Conservation (phyloP, 2,888 invertebrate genomes). For the Tiphia femorata region DNA sequence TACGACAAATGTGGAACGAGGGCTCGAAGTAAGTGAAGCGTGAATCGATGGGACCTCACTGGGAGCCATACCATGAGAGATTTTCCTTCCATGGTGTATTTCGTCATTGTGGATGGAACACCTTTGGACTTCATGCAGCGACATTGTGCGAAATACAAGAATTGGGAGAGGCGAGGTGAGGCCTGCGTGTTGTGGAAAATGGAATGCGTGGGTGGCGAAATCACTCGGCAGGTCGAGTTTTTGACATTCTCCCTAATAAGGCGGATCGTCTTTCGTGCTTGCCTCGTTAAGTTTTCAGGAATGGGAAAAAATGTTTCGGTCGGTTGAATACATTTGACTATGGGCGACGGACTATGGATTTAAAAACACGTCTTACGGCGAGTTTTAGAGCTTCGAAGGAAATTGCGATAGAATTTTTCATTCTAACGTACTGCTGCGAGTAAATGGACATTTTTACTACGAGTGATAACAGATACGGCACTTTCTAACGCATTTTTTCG, state of each 20-base stretch:
- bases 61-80: slow-evolving; percentile 29
- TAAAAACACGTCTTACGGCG: no score
- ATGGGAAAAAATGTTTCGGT: not conserved
- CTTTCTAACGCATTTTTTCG: no score
- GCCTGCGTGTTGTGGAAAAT: slow-evolving; percentile 41
- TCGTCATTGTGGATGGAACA: slow-evolving; percentile 50
- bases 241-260: slow-evolving; percentile 41
- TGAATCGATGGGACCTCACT: slow-evolving; percentile 58
- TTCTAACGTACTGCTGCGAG: no score
- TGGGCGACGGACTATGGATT: no score
- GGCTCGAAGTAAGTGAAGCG: slow-evolving; percentile 68
- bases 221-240: slow-evolving; percentile 30
- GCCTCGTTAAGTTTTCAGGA: slow-evolving; percentile 23
- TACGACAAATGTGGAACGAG: slow-evolving; percentile 65
- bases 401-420: no score
- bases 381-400: no score
- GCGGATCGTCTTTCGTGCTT: slow-evolving; percentile 15
- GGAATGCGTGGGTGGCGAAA: slow-evolving; percentile 59
- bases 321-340: not conserved
- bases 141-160: slow-evolving; percentile 60
- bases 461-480: no score
- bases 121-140: slow-evolving; percentile 65
- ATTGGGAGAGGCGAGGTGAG: slow-evolving; percentile 38
- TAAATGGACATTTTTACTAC: no score
- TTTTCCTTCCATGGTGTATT: slow-evolving; percentile 45